Percentiles rank a stretch among this genome's conserved stretches.
These are phyloP conservation scores for Scaptomyza pallida DNA, from an alignment of 1,140 invertebrate species.

Conservation along the genomic window DNA sequence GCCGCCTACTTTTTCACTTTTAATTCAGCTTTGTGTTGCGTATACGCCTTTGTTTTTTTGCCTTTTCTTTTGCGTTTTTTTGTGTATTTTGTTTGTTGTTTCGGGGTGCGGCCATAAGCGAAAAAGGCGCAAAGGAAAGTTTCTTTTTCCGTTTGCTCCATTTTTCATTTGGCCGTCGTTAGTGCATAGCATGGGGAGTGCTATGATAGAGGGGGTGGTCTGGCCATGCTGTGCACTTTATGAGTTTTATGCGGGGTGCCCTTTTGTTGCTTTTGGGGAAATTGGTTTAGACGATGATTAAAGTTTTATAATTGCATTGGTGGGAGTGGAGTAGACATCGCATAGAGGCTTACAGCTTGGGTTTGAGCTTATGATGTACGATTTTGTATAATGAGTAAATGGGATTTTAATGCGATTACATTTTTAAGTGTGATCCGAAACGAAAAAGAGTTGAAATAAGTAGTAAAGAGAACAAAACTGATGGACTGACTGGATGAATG, in stretches of 20 bases:
- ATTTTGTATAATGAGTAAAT: not conserved
- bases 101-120: slow-evolving; percentile 13
- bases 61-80: slow-evolving; percentile 3
- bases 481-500: not conserved
- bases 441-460: not conserved
- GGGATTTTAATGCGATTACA: not conserved
- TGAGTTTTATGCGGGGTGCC: slow-evolving; percentile 18
- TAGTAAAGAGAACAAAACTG: not conserved
- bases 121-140: slow-evolving; percentile 34
- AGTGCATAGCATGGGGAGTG: not conserved
- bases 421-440: not conserved
- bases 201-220: not conserved
- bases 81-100: slow-evolving; percentile 11
- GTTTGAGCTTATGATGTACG: not conserved
- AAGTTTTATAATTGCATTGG: slow-evolving; percentile 45
- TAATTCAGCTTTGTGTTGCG: slow-evolving; percentile 37
- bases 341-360: not conserved
- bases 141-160: slow-evolving; percentile 34
- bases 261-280: slow-evolving; percentile 24
- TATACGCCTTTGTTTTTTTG: not conserved
- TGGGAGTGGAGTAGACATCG: not conserved
- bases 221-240: slow-evolving; percentile 12
- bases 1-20: slow-evolving; percentile 56
- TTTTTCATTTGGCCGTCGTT: slow-evolving; percentile 31
- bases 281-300: slow-evolving; percentile 20